Evolutionary conservation across 2,888 invertebrate genomes (phyloP).

Genomic region (Aethes cnicana): DNA sequence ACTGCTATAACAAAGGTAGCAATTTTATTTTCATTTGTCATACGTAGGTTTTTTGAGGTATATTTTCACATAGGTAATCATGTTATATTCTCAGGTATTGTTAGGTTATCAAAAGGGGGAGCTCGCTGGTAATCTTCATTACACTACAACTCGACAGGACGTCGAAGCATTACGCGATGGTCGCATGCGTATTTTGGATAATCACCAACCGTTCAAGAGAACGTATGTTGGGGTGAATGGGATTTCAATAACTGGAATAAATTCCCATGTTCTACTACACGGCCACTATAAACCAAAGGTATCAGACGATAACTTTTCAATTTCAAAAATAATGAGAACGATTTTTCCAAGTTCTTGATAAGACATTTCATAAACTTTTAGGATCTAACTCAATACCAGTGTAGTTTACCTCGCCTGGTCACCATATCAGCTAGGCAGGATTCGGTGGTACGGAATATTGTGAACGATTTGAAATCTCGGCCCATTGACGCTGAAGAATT

Average conservation of each 20-base stretch:
- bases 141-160: constrained; percentile 75
- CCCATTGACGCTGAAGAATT: constrained; percentile 60
- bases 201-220: constrained; percentile 78
- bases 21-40: not conserved
- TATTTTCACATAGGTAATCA: not conserved
- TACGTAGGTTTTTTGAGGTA: not conserved
- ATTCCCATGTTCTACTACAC: constrained; percentile 53
- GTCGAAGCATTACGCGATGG: constrained; percentile 73
- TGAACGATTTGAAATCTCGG: constrained; percentile 40
- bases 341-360: too few relatives aligned
- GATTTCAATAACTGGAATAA: constrained; percentile 53
- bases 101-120: constrained; percentile 85
- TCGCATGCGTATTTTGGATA: constrained; percentile 81
- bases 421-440: constrained; percentile 76
- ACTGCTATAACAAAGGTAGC: constrained; percentile 81
- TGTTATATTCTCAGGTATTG: constrained; percentile 48
- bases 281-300: constrained; percentile 56
- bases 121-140: constrained; percentile 88
- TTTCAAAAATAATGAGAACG: too few relatives aligned
- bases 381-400: constrained; percentile 11
- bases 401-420: constrained; percentile 60
- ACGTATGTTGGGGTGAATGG: constrained; percentile 59
- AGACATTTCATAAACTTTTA: constrained; percentile 3
- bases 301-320: too few relatives aligned
- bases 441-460: constrained; percentile 46